Evolutionary conservation across 1,140 invertebrate genomes (phyloP), one percentile per base, ranked within the genome.

Genomic region (Trialeurodes vaporariorum): DNA sequence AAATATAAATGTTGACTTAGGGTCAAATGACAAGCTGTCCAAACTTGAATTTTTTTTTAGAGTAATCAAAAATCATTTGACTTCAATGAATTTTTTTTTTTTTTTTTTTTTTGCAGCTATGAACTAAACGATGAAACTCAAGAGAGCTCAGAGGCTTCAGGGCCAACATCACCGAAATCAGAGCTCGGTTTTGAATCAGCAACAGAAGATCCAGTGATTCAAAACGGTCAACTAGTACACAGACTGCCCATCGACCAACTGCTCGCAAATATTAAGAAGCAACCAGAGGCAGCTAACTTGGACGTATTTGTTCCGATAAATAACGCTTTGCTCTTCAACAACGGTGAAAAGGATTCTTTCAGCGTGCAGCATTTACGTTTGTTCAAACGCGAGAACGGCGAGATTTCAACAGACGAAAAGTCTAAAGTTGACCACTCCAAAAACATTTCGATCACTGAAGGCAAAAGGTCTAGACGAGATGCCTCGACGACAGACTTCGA

Each of bases 351-450:
- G 22, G 23, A 34, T 2, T 61, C 65, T 17, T 72, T 64, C 63
- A 67, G 64, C 24, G 26, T 65, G 24, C 70, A 71, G 58, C 27
- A 59, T 12, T 27, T 72, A n/a, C 49, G 72, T 2, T 62, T 68
- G 64, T 72, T 78, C 77, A 75, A 75, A 78, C 26, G 78, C 79
- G 71, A 84, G 80, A 71, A 79, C 80, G 77, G 80, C 69, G 81
- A 80, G 64, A 5, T 49, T 49, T 5, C 34, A 5, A 49, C 34
- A 17, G 34, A 49, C 5, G 34, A 5, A 9, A 49, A 49, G 17
- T 9, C 34, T 49, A 17, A 49, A 9, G 34, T 49, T 49, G 34
- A 49, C 34, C 34, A 49, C 17, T 5, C 5, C 5, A 49, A 49
- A 49, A 49, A 49, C 17, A 49, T 49, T 49, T 49, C 34, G 5